Conservation (phyloP, 2,113 vertebrate genomes). For the Aegithalos caudatus region DNA sequence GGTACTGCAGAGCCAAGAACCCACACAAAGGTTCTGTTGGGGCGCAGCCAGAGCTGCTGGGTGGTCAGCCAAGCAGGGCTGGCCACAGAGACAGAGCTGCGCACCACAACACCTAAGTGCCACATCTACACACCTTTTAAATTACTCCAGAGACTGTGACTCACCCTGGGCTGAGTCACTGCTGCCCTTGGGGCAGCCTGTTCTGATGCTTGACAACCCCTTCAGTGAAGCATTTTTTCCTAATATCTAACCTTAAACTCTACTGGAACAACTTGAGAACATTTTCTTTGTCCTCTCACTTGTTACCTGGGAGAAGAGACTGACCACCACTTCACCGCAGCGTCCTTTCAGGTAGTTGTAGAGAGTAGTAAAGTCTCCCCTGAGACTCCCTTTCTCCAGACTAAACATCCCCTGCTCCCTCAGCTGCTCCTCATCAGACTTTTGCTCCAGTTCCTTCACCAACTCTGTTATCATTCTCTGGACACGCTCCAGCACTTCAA, state of each 20-base stretch:
- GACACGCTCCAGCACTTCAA: background rate
- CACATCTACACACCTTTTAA: background rate
- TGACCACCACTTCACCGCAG: background rate
- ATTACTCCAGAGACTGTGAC: background rate
- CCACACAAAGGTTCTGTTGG: no score
- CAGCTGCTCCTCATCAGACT: background rate
- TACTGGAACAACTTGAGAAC: background rate
- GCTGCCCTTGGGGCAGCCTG: background rate
- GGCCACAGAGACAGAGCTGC: no score
- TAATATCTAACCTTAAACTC: background rate
- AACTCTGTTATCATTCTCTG: background rate
- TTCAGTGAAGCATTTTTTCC: background rate
- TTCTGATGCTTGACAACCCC: background rate
- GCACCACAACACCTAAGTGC: no score
- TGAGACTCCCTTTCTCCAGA: background rate
- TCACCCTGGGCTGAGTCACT: background rate
- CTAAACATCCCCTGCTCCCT: background rate
- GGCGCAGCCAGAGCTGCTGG: no score
- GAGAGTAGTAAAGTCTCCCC: background rate
- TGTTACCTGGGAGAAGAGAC: background rate
- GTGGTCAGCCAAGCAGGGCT: no score
- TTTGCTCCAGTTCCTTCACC: background rate
- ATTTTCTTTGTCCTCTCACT: background rate
- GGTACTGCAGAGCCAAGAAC: no score
- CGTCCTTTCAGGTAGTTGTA: background rate